Base-by-base conservation (phyloP, 2,797 vertebrate genomes). In the Molothrus aeneus region DNA sequence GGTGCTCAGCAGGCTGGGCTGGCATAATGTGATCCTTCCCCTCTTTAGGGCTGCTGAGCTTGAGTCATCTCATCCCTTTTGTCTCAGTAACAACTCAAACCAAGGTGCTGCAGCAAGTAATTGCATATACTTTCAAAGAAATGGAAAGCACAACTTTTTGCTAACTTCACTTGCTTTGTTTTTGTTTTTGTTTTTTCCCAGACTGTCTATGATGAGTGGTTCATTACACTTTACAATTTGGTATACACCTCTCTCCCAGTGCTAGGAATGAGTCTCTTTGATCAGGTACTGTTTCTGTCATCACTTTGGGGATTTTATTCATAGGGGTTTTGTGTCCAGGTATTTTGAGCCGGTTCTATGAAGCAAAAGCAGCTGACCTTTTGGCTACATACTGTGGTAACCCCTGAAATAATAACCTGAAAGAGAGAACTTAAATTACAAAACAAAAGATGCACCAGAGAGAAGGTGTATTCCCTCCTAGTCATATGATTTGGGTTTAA, bases 201-300 rank as follows among this genome's bases (percentile, higher is more conserved):
- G 99, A 98, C 98, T 8, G 98, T 99, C 64, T 99, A 99, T 32
- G 99, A 99, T 13, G 98, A 99, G 75, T 99, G 99, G 99, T 99
- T 99, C 97, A 99, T 99, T 96, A 99, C 98, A 0, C 94, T 98
- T 74, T 99, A 99, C 97, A 99, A 99, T 97, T 94, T 99, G 97
- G 86, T 99, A 11, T 99, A 99, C 96, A 99, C 99, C 17, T 98
- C 99, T 25, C 98, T 99, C 20, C 99, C 99, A 1, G 98, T 99
- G 86, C 98, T 99, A 21, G 98, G 98, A 86, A 97, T 99, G 97
- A 99, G 99, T 96, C 98, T 99, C 42, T 99, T 99, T 79, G 99
- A 99, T 95, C 99, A 99, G 98, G 99, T 99, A 98, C 48, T 72
- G 56, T 73, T 95, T 92, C 70, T 88, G n/a, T 66, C 14, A 43